Conservation (phyloP, 2,113 vertebrate species). For the Gymnobelideus leadbeateri region DNA sequence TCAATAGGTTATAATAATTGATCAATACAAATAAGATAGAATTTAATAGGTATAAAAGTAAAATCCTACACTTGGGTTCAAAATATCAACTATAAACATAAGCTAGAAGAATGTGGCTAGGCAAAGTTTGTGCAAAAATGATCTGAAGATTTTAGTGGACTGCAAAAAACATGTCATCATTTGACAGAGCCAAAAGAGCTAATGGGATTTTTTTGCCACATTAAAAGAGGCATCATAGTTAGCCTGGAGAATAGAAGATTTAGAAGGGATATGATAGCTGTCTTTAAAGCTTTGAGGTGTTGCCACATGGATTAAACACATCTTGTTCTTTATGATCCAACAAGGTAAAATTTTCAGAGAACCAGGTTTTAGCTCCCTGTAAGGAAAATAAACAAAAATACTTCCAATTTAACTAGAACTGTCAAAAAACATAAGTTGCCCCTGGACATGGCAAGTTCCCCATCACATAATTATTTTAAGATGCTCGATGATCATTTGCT, state of each 20-base stretch:
- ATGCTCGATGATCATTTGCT: too few species aligned
- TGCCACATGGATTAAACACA: background rate
- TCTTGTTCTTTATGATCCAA: background rate
- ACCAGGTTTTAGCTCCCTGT: background rate
- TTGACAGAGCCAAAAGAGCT: background rate
- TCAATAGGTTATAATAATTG: background rate
- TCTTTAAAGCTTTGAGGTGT: background rate
- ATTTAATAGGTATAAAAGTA: background rate
- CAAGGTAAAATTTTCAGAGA: background rate
- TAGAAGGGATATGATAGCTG: background rate
- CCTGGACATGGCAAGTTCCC: too few species aligned
- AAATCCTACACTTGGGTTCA: background rate
- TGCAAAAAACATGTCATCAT: background rate
- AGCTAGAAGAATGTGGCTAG: background rate
- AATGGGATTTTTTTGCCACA: background rate
- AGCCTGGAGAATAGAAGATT: background rate
- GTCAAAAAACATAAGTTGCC: background rate
- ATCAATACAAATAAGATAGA: background rate
- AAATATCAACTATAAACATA: background rate
- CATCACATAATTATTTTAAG: too few species aligned
- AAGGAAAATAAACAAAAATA: background rate
- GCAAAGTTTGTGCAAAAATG: background rate
- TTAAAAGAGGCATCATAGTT: background rate
- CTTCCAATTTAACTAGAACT: background rate
- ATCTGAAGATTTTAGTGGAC: background rate